These are phyloP conservation scores for Leptogaster cylindrica DNA, from an alignment of 2,888 invertebrate genomes.

Conservation along the genomic window DNA sequence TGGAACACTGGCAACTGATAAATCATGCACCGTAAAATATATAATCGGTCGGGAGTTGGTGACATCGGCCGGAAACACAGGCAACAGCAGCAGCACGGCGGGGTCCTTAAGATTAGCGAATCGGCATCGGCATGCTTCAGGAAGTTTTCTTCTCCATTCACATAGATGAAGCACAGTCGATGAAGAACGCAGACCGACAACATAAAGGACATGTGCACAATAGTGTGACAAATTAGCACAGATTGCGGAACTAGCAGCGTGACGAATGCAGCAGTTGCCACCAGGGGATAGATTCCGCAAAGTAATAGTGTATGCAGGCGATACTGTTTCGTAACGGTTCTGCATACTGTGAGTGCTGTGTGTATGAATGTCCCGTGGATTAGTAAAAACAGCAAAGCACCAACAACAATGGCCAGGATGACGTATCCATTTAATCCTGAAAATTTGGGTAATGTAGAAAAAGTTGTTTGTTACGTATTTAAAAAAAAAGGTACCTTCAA, in stretches of 20 bases:
- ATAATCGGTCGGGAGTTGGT: slow-evolving; percentile 54
- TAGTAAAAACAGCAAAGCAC: slow-evolving; percentile 54
- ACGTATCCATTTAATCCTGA: slow-evolving; percentile 58
- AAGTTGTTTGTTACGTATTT: too few species aligned
- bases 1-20: slow-evolving; percentile 60
- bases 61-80: slow-evolving; percentile 54
- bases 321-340: slow-evolving; percentile 51
- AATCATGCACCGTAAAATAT: slow-evolving; percentile 55
- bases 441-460: too few species aligned
- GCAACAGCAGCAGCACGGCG: slow-evolving; percentile 56
- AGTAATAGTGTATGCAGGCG: slow-evolving; percentile 52
- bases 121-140: slow-evolving; percentile 60
- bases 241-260: slow-evolving; percentile 57
- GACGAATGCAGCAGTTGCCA: slow-evolving; percentile 55
- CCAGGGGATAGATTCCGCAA: slow-evolving; percentile 57
- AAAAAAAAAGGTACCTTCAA: too few species aligned
- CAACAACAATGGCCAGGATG: slow-evolving; percentile 55
- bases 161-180: slow-evolving; percentile 58
- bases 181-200: slow-evolving; percentile 56
- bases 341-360: slow-evolving; percentile 52
- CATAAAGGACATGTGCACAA: slow-evolving; percentile 59
- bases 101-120: slow-evolving; percentile 55
- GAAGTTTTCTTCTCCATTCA: slow-evolving; percentile 56
- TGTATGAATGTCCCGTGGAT: slow-evolving; percentile 56
- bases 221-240: slow-evolving; percentile 58